These are phyloP conservation scores for Gallinago nigripennis DNA, from an alignment of 2,797 vertebrate genomes.

Conservation along the genomic window DNA sequence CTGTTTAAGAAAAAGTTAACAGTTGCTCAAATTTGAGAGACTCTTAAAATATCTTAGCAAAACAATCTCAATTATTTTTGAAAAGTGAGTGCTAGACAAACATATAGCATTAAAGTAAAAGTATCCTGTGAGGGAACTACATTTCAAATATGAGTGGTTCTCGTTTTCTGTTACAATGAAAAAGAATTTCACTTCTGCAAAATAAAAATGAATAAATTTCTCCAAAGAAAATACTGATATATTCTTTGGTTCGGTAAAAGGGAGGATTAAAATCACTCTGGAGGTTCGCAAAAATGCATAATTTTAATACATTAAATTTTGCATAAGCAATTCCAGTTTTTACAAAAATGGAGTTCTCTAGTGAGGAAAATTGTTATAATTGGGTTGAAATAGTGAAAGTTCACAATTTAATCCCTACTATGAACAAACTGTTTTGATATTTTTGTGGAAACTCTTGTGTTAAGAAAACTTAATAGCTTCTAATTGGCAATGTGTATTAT, in stretches of 20 bases:
- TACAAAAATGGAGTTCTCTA: neutral
- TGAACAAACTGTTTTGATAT: neutral
- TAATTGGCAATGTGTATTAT: neutral
- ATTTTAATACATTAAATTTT: neutral
- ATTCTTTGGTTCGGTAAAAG: neutral
- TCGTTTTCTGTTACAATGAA: neutral
- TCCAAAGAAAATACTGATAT: neutral
- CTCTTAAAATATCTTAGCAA: neutral
- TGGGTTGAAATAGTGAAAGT: neutral
- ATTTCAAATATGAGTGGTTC: neutral
- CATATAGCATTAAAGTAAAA: neutral
- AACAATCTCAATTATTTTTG: neutral
- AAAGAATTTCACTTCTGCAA: neutral
- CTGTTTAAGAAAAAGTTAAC: neutral
- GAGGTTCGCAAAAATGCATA: neutral
- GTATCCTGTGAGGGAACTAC: neutral
- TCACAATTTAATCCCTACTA: neutral
- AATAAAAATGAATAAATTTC: neutral
- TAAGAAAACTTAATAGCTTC: neutral
- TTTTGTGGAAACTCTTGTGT: neutral
- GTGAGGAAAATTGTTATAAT: neutral
- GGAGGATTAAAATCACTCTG: neutral
- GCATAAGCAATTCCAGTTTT: neutral
- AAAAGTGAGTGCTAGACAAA: neutral
- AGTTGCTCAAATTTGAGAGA: neutral